Percentiles rank a stretch among this genome's conserved stretches.
Conservation (phyloP, 2,797 vertebrate species). For the Harpagifer antarcticus region DNA sequence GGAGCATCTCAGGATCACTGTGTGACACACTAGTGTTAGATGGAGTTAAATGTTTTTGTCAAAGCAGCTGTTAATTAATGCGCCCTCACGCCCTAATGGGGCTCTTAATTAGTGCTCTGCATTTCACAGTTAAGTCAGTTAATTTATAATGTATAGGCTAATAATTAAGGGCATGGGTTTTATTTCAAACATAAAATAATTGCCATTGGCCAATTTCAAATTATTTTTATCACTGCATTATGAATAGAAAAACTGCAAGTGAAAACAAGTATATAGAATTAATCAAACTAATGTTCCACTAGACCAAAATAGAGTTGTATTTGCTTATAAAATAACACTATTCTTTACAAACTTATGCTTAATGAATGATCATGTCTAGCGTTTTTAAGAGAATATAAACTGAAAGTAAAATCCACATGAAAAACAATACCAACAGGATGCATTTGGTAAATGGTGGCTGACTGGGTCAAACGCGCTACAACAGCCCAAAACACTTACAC, state of each 20-base stretch:
- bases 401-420: not conserved
- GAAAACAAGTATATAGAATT: not conserved
- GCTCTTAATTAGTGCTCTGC: conserved; percentile 2
- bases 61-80: conserved; percentile 11
- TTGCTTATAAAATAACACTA: not conserved
- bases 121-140: conserved; percentile 5
- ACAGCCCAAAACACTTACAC: too few relatives aligned
- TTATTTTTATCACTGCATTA: not conserved
- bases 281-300: not conserved
- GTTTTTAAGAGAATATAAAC: not conserved
- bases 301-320: not conserved
- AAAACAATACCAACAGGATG: not conserved
- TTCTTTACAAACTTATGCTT: not conserved
- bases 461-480: too few relatives aligned
- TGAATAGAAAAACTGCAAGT: not conserved
- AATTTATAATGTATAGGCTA: not conserved
- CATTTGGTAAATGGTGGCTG: not conserved
- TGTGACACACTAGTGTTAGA: not conserved
- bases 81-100: conserved; percentile 3
- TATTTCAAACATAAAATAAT: not conserved
- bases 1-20: not conserved
- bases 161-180: not conserved
- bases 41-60: conserved; percentile 1
- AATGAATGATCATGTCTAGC: not conserved
- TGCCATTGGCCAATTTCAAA: not conserved